These are phyloP conservation scores for Plutella xylostella DNA, from an alignment of 2,888 invertebrate species.

Conservation along the genomic window DNA sequence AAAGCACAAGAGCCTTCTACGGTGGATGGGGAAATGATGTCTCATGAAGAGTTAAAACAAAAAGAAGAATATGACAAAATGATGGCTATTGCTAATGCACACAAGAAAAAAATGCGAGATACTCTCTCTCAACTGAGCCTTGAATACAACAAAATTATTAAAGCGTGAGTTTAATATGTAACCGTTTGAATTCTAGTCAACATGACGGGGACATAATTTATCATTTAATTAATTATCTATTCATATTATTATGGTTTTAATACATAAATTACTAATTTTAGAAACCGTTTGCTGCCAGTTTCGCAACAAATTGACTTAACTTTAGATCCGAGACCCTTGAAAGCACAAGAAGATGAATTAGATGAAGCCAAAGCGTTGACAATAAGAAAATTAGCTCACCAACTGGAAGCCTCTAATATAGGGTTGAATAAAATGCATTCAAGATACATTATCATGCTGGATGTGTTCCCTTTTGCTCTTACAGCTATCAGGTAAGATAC, in stretches of 20 bases:
- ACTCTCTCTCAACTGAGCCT: constrained; percentile 65
- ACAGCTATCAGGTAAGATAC: constrained; percentile 64
- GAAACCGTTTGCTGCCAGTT: constrained; percentile 70
- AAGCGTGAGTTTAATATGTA: constrained; percentile 42
- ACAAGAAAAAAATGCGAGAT: constrained; percentile 70
- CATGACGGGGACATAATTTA: neutral
- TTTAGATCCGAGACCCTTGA: constrained; percentile 75
- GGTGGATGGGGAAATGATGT: constrained; percentile 51
- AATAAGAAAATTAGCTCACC: constrained; percentile 74
- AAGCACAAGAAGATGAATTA: constrained; percentile 70
- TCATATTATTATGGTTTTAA: neutral
- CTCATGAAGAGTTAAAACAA: constrained; percentile 76
- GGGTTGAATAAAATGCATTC: constrained; percentile 72
- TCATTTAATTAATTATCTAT: neutral
- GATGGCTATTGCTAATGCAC: constrained; percentile 71
- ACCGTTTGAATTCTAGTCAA: neutral
- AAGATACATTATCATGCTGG: constrained; percentile 75
- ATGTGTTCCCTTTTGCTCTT: constrained; percentile 73
- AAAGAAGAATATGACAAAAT: constrained; percentile 75
- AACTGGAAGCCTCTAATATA: constrained; percentile 76
- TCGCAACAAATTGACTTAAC: constrained; percentile 75
- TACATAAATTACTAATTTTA: neutral
- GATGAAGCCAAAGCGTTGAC: constrained; percentile 73
- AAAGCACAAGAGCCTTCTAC: constrained; percentile 44
- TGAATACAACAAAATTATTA: constrained; percentile 69